Conservation (phyloP, 30 jellyfish, hydroid and myxozoan genomes). For the Aurelia aurita region DNA sequence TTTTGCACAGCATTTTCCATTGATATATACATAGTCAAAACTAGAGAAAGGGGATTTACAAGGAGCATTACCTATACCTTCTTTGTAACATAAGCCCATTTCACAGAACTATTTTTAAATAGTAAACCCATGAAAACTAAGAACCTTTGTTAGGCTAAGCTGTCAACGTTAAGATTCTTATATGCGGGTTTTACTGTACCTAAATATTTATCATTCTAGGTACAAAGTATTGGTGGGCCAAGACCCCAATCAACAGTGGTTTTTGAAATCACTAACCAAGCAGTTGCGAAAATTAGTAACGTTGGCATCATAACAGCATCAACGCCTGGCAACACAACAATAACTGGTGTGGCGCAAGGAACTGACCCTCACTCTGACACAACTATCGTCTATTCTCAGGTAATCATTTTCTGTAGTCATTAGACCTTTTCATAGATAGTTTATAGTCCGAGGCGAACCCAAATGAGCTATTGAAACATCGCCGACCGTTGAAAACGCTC, state of each 20-base stretch:
- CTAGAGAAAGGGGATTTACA: too few relatives aligned
- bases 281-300: slow-evolving; percentile 82
- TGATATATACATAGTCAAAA: too few relatives aligned
- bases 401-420: slow-evolving; percentile 5
- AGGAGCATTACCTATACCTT: too few relatives aligned
- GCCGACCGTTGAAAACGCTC: too few relatives aligned
- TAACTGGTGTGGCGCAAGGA: slow-evolving; percentile 88
- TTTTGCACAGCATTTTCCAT: too few relatives aligned
- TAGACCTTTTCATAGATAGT: background rate
- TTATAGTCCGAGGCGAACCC: background rate
- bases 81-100: too few relatives aligned
- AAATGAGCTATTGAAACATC: too few relatives aligned
- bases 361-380: slow-evolving; percentile 78
- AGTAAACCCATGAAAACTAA: too few relatives aligned
- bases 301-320: slow-evolving; percentile 83
- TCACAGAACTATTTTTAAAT: too few relatives aligned
- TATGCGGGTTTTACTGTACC: too few relatives aligned
- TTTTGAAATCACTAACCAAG: slow-evolving; percentile 60
- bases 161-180: too few relatives aligned
- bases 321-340: slow-evolving; percentile 77
- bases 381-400: slow-evolving; percentile 80
- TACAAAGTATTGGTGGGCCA: slow-evolving; percentile 93
- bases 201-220: slow-evolving; percentile 26
- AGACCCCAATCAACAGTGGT: slow-evolving; percentile 88
- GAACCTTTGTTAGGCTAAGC: too few relatives aligned